phyloP scores from a whole-genome alignment of 2,888 invertebrate genomes.

The Cosmia pyralina region DNA sequence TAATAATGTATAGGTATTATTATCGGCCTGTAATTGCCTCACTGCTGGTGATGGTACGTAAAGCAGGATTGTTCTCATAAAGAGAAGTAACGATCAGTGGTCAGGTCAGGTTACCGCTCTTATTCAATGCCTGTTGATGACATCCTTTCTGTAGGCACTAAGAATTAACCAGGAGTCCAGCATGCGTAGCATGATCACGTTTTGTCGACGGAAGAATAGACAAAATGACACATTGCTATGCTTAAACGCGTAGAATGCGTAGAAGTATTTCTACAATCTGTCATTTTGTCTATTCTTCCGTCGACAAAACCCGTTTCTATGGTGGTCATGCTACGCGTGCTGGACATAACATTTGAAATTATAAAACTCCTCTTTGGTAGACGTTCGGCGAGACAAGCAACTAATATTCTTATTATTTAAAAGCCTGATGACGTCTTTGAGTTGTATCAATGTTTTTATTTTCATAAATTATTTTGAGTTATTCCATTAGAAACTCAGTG shows the following conservation, averaged over 20 bases:
- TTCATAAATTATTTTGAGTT: constrained; percentile 29
- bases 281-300: too few relatives aligned
- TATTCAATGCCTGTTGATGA: neutral
- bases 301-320: too few relatives aligned
- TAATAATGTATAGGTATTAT: neutral
- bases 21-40: neutral
- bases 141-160: too few relatives aligned
- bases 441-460: neutral
- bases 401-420: constrained; percentile 5
- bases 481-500: constrained; percentile 49
- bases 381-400: neutral
- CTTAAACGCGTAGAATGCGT: too few relatives aligned
- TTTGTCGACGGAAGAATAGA: too few relatives aligned
- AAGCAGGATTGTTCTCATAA: neutral
- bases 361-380: neutral
- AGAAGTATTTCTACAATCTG: too few relatives aligned
- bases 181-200: too few relatives aligned
- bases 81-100: neutral
- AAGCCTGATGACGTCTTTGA: constrained; percentile 7
- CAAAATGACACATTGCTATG: too few relatives aligned
- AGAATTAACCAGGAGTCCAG: too few relatives aligned
- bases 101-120: neutral
- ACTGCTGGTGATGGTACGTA: too few relatives aligned
- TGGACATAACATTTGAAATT: neutral
- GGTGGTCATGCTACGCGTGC: too few relatives aligned